Percentiles rank a stretch among this genome's conserved stretches.
phyloP scores from a whole-genome alignment of 2,113 vertebrate species.

The Xiphophorus maculatus region DNA sequence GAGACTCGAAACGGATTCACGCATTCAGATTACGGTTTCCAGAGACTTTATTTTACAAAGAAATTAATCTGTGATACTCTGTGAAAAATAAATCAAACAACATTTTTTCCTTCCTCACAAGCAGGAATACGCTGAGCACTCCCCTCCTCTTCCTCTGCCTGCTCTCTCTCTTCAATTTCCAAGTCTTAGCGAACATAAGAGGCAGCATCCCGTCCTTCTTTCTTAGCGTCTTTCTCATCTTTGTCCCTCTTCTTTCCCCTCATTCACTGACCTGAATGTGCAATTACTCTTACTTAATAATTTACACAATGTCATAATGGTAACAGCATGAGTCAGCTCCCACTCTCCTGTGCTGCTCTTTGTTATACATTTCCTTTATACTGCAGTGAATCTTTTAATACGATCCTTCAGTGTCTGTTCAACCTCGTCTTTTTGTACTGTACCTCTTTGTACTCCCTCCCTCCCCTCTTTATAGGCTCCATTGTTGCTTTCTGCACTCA shows the following conservation, averaged over 20 bases:
- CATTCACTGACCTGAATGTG: slow-evolving; percentile 13
- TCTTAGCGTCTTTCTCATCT: slow-evolving; percentile 2
- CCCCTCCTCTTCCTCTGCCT: not conserved
- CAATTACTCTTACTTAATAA: slow-evolving; percentile 17
- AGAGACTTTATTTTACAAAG: slow-evolving; percentile 45
- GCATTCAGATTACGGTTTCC: slow-evolving; percentile 42
- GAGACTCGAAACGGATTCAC: slow-evolving; percentile 30
- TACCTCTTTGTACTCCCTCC: slow-evolving; percentile 1
- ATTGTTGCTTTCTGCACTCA: slow-evolving; percentile 14
- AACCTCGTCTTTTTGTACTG: slow-evolving; percentile 17
- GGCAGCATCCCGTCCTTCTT: not conserved
- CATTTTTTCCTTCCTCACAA: not conserved
- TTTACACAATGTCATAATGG: slow-evolving; percentile 25
- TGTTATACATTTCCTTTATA: slow-evolving; percentile 31
- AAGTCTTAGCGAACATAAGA: slow-evolving; percentile 20
- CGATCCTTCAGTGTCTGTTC: slow-evolving; percentile 8
- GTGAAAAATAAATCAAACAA: slow-evolving; percentile 30
- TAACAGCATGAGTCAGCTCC: slow-evolving; percentile 24
- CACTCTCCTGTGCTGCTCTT: slow-evolving; percentile 18
- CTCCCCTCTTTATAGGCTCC: not conserved
- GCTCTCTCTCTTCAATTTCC: slow-evolving; percentile 13
- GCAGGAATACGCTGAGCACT: not conserved
- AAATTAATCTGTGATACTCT: slow-evolving; percentile 54
- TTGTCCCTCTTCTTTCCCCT: slow-evolving; percentile 7
- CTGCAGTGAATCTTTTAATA: slow-evolving; percentile 35